Base-by-base conservation (phyloP, 2,113 vertebrate genomes). In the Rhineura floridana region DNA sequence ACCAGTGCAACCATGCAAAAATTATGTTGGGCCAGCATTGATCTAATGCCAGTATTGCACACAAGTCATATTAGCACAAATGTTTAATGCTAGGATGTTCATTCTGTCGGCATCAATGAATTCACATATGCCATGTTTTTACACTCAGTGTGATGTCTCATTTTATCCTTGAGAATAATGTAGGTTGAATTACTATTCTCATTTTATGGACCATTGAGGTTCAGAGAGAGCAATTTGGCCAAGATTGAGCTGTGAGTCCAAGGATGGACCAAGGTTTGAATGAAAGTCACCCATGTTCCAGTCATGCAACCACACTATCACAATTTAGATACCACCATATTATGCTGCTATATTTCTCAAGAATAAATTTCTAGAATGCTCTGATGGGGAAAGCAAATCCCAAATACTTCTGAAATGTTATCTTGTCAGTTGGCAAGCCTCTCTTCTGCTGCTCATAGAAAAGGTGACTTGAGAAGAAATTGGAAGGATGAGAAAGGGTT, bases 121-220 rank as follows among this genome's bases (percentile, higher is more conserved):
- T 30, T 42, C 48, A 80, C 39, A 81, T 81, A 55, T 79, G 78
- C 39, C 67, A 23, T 48, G 46, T 86, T 87, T 87, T 81, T 73
- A 81, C n/a, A 70, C 36, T 23, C 62, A 55, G 33, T 42, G 50
- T 81, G 67, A 73, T 25, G 39, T 62, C 67, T 55, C 17, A n/a
- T 87, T 81, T 80, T 50, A 81, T 59, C 39, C 12, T 17, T 13
- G 86, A 81, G 78, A 59, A 46, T 50, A 63, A 80, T 69, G 48
- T 70, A 52, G 48, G 30, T 55, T n/a, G 70, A 7, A n/a, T 76
- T 87, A 81, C 72, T 81, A 62, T 23, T 59, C 39, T 81, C 42
- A 87, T 72, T 81, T 87, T 81, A 46, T 81, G 50, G 69, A 72
- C 59, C 63, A 59, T 52, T 87, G 76, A 87, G 75, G 36, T 69